Evolutionary conservation across 2,888 invertebrate species (phyloP), one percentile per base, ranked within the genome.

Genomic region (Luperina testacea): DNA sequence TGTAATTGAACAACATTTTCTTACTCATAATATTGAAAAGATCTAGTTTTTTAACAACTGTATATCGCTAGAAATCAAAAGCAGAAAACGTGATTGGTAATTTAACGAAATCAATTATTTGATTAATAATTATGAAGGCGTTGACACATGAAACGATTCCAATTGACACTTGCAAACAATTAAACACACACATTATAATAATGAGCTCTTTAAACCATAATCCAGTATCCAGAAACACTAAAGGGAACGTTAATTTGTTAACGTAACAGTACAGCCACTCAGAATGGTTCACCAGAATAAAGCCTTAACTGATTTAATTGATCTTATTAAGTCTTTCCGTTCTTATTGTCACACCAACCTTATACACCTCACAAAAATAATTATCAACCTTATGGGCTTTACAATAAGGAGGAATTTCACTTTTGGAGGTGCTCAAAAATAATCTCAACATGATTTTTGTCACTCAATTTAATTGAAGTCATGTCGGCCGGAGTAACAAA

Each of bases 261-360:
- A 71, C 27, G 70, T 87, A 89, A 89, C 88, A 81, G 89, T 89
- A 86, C 75, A 84, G 65, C 74, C 72, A 81, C 82, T 87, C 83
- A 87, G 86, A 86, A 80, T 71, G 75, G 85, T 87, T 68, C 75
- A 78, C 74, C 88, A 92, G 93, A 95, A 95, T 94, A 95, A 94
- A 93, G 90, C 92, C 91, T 94, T 94, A 94, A 94, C 93, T 90
- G 94, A 94, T 92, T 93, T 95, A 96, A 96, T 95, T 95, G 94
- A 92, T 91, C 93, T 93, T 92, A 95, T 95, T 95, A 96, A 91
- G 87, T 91, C 90, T 85, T 90, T 89, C 89, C 91, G 94, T 93
- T 92, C 93, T 89, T 91, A 90, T 94, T 92, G 90, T 93, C 91
- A 93, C 94, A 93, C 94, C 91, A 82, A 72, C 38, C 68, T 57